Conservation (phyloP, 1,140 invertebrate genomes). For the Zaprionus davidi region DNA sequence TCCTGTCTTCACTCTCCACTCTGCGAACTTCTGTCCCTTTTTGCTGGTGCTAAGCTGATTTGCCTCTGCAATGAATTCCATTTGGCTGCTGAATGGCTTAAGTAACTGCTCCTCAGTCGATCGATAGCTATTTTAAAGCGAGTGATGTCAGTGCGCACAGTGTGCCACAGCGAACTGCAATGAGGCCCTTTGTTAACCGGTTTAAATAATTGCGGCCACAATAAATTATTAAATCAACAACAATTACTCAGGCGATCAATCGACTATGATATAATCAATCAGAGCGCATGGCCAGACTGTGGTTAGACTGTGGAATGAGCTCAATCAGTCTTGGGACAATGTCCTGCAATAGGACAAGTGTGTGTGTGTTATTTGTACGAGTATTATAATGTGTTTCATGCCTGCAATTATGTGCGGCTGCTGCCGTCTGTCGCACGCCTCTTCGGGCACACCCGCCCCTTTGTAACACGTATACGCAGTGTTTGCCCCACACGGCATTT, state of each 20-base stretch:
- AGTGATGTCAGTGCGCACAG: constrained; percentile 57
- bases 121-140: constrained; percentile 32
- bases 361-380: constrained; percentile 28
- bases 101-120: constrained; percentile 11
- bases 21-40: constrained; percentile 5
- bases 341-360: constrained; percentile 1
- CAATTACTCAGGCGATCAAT: constrained; percentile 70
- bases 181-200: constrained; percentile 30
- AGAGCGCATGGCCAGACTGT: constrained; percentile 35
- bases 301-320: constrained; percentile 39
- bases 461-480: constrained; percentile 60
- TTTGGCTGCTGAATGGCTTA: constrained; percentile 18
- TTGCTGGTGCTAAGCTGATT: constrained; percentile 56
- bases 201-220: constrained; percentile 73
- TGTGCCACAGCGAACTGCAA: too few species aligned
- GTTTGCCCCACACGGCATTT: constrained; percentile 39
- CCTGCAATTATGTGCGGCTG: constrained; percentile 67
- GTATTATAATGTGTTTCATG: constrained; percentile 75
- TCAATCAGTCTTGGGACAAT: constrained; percentile 40
- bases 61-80: constrained; percentile 57
- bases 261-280: constrained; percentile 67
- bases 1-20: constrained; percentile 1
- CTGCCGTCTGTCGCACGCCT: background rate
- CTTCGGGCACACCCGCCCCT: background rate
- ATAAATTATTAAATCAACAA: constrained; percentile 82